phyloP scores from a whole-genome alignment of 2,797 vertebrate genomes.

The Tauraco hartlaubi region DNA sequence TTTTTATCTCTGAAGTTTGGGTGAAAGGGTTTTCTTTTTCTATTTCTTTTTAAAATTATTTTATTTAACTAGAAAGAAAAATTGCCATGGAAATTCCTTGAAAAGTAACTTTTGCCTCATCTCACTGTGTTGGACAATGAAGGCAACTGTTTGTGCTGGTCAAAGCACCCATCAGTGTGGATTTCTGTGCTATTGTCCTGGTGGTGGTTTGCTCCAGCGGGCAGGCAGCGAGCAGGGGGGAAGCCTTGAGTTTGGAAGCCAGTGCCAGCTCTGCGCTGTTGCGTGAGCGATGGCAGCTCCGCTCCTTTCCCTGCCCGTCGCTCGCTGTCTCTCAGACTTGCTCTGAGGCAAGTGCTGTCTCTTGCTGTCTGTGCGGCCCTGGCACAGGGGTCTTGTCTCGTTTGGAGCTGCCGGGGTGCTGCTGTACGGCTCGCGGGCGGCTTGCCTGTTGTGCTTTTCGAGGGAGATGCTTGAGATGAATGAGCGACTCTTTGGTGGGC shows the following conservation, averaged over 20 bases:
- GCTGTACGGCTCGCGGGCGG: fast-evolving
- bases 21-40: constrained; percentile 53
- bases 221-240: neutral
- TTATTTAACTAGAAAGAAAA: neutral
- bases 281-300: neutral
- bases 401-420: neutral
- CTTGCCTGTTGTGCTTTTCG: fast-evolving
- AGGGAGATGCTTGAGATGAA: neutral
- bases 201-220: neutral
- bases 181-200: neutral
- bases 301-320: neutral
- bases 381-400: fast-evolving
- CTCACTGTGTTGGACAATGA: neutral
- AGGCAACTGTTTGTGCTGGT: neutral
- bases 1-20: constrained; percentile 57
- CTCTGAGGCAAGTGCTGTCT: neutral
- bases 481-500: neutral
- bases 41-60: neutral
- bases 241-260: neutral
- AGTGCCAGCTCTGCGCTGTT: neutral
- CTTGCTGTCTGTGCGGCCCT: neutral
- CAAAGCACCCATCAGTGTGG: neutral
- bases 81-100: neutral
- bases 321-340: neutral
- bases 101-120: neutral